A percentile compares a stretch with the other conserved stretches of the same genome.
Evolutionary conservation across 2,888 invertebrate genomes (phyloP).

Genomic region (Nineta flava): DNA sequence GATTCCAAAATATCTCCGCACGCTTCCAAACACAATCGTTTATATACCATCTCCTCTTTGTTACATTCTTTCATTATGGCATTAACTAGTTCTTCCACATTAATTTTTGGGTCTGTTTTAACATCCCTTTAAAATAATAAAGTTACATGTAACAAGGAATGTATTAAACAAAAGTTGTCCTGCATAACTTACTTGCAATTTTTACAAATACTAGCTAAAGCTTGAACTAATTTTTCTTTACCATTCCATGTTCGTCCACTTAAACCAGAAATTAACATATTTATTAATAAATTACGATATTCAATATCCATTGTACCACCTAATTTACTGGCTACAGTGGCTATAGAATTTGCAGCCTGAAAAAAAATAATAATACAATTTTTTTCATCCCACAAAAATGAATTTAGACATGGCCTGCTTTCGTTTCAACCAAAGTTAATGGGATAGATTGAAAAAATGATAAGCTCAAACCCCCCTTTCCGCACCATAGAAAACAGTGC

Average conservation of each 20-base stretch:
- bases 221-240: slow-evolving; percentile 68
- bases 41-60: slow-evolving; percentile 65
- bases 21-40: slow-evolving; percentile 52
- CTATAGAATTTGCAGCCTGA: slow-evolving; percentile 65
- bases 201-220: slow-evolving; percentile 53
- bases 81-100: slow-evolving; percentile 38
- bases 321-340: slow-evolving; percentile 59
- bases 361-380: slow-evolving; percentile 1
- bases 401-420: no score
- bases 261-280: slow-evolving; percentile 49
- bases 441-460: not conserved
- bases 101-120: slow-evolving; percentile 24
- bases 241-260: slow-evolving; percentile 80
- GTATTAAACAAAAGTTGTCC: not conserved
- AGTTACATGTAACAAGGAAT: not conserved
- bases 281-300: slow-evolving; percentile 46
- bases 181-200: slow-evolving; percentile 44
- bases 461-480: no score
- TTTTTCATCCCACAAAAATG: no score
- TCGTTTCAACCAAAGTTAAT: no score
- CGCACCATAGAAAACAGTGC: no score
- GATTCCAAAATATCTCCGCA: slow-evolving; percentile 59
- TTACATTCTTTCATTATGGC: slow-evolving; percentile 62
- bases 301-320: slow-evolving; percentile 44
- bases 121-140: slow-evolving; percentile 22